Conservation (phyloP, 2,888 invertebrate species). For the Mongoloraphidia duomilia region DNA sequence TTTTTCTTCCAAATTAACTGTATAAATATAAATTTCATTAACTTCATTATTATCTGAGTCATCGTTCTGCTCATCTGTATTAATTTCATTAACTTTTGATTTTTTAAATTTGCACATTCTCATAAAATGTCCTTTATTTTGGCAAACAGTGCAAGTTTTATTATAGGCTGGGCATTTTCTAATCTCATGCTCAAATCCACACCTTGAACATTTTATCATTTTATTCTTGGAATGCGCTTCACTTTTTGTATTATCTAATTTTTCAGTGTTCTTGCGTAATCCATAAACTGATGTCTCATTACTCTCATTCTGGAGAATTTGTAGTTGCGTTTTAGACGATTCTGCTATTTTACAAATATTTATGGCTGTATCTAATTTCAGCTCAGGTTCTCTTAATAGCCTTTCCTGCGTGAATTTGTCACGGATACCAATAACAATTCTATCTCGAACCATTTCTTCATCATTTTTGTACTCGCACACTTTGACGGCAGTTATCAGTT, state of each 20-base stretch:
- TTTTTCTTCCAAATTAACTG: background rate
- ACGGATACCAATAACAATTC: conserved; percentile 16
- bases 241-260: background rate
- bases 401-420: conserved; percentile 14
- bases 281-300: background rate
- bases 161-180: conserved; percentile 10
- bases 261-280: background rate
- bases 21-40: background rate
- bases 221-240: background rate
- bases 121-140: conserved; percentile 9
- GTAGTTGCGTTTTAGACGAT: conserved; percentile 12
- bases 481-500: conserved; percentile 16
- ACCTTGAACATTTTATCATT: background rate
- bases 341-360: conserved; percentile 14
- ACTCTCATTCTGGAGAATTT: conserved; percentile 11
- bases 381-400: conserved; percentile 13
- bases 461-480: conserved; percentile 15
- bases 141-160: conserved; percentile 7
- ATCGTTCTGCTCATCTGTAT: background rate
- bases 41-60: background rate
- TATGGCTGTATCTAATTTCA: conserved; percentile 14
- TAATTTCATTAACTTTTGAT: background rate
- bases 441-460: conserved; percentile 17
- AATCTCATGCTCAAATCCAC: conserved; percentile 1
- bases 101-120: conserved; percentile 5